phyloP scores from a whole-genome alignment of 2,113 vertebrate species.

The Baryphthengus martii region DNA sequence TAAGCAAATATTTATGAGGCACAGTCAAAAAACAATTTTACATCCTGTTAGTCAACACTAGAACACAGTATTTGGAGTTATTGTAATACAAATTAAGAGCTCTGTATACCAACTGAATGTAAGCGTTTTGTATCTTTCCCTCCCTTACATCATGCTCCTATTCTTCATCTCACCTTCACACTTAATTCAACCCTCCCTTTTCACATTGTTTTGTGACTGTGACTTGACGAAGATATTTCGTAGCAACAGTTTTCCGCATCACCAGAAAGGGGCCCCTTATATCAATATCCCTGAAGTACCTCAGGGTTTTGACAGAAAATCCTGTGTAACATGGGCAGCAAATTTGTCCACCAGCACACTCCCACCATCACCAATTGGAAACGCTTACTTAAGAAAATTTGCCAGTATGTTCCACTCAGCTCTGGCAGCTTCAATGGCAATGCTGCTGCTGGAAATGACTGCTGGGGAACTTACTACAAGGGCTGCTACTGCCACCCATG shows the following conservation, averaged over 20 bases:
- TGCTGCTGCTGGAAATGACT: not conserved
- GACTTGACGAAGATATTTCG: conserved; percentile 6
- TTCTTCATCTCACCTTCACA: not conserved
- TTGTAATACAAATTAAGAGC: not conserved
- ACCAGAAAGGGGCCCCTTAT: not conserved
- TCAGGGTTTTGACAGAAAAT: conserved; percentile 52
- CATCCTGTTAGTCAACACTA: not conserved
- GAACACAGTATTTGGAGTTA: not conserved
- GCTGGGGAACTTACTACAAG: conserved; percentile 23
- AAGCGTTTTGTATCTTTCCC: not conserved
- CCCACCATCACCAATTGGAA: conserved; percentile 57
- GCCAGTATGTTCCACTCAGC: not conserved
- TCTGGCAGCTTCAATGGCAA: not conserved
- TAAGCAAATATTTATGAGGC: not conserved
- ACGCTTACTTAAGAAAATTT: conserved; percentile 54
- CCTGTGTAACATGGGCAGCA: conserved; percentile 12
- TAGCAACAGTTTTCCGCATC: not conserved
- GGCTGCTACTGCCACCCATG: not conserved
- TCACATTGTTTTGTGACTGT: not conserved
- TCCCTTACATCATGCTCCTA: not conserved
- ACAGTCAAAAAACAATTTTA: not conserved
- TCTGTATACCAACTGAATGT: not conserved
- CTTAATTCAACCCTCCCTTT: not conserved
- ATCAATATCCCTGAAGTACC: conserved; percentile 14
- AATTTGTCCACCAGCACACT: conserved; percentile 26